Conservation (phyloP, 2,888 invertebrate species). For the Glaucopsyche alexis region DNA sequence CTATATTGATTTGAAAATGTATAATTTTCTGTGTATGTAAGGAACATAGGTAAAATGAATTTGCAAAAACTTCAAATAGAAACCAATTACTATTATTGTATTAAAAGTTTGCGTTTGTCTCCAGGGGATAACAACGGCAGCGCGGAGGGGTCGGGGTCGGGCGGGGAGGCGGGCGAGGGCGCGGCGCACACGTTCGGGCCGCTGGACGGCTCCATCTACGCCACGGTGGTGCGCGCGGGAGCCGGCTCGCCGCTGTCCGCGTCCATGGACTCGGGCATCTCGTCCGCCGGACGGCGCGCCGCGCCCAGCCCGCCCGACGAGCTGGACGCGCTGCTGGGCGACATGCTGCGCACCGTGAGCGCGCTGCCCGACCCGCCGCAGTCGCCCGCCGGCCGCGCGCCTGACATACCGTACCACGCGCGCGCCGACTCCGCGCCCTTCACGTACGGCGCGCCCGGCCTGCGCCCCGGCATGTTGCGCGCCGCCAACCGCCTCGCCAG, state of each 20-base stretch:
- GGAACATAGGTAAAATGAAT: not conserved
- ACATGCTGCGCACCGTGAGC: slow-evolving; percentile 93
- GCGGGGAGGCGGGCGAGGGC: slow-evolving; percentile 67
- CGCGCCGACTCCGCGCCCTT: slow-evolving; percentile 93
- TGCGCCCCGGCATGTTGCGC: slow-evolving; percentile 82
- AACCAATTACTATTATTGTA: not conserved
- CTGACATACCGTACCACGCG: slow-evolving; percentile 93
- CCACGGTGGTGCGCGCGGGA: slow-evolving; percentile 80
- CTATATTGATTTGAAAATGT: not conserved
- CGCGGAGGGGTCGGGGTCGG: slow-evolving; percentile 70
- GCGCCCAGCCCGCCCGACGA: slow-evolving; percentile 81
- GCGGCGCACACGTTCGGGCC: slow-evolving; percentile 88
- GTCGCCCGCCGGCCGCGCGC: slow-evolving; percentile 64
- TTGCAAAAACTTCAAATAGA: not conserved
- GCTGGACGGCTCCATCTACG: slow-evolving; percentile 94
- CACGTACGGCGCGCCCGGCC: slow-evolving; percentile 88
- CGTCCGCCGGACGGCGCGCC: slow-evolving; percentile 84
- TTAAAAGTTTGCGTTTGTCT: slow-evolving; percentile 26
- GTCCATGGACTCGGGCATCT: slow-evolving; percentile 95
- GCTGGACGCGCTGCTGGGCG: slow-evolving; percentile 90
- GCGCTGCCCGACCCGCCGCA: slow-evolving; percentile 84
- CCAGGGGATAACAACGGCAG: slow-evolving; percentile 81
- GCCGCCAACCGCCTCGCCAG: slow-evolving; percentile 88
- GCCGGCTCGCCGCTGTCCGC: slow-evolving; percentile 87
- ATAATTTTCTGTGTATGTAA: not conserved